Conservation (phyloP, 2,797 vertebrate genomes). For the Streptopelia turtur region DNA sequence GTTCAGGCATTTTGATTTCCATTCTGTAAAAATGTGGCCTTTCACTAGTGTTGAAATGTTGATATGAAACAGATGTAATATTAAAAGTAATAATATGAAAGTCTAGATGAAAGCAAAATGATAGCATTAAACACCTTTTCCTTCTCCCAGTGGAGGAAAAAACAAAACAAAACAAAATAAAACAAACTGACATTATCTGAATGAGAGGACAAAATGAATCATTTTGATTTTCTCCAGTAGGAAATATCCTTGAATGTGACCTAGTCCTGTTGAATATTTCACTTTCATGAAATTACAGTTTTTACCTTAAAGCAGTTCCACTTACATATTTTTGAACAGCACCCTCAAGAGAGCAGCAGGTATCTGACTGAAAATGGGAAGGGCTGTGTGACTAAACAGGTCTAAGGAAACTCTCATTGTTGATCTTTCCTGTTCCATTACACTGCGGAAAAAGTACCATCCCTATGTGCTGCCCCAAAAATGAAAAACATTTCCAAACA, state of each 20-base stretch:
- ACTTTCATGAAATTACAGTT: background rate
- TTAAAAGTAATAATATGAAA: background rate
- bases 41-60: background rate
- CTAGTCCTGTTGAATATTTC: background rate
- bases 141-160: background rate
- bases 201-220: background rate
- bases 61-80: background rate
- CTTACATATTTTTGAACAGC: background rate
- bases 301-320: background rate
- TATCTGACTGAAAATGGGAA: background rate
- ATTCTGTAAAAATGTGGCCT: background rate
- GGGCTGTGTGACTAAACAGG: background rate
- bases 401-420: background rate
- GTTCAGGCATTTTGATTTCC: background rate
- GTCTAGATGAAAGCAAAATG: background rate
- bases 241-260: background rate
- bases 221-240: background rate
- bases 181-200: rapidly evolving
- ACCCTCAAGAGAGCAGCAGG: background rate
- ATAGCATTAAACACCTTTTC: background rate
- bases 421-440: background rate
- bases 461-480: background rate
- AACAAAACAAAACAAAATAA: too few relatives aligned
- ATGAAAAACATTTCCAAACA: background rate
- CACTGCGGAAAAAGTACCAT: background rate